Base-by-base conservation (phyloP, 2,888 invertebrate genomes). In the Nycteola revayana region DNA sequence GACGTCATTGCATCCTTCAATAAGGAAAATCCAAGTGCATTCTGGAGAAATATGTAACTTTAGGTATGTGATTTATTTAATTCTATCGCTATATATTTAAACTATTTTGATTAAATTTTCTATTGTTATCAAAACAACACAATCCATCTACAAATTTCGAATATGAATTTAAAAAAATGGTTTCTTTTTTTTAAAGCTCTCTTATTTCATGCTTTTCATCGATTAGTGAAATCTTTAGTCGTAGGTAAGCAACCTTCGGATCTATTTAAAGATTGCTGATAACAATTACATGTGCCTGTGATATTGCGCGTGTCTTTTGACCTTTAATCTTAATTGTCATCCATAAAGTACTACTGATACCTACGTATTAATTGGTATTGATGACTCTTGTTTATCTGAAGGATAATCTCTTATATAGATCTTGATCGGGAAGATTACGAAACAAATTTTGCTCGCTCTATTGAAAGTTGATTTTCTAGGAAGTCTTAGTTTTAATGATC, bases 31-130 rank as follows among this genome's bases (percentile, higher is more conserved):
- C 36, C 52, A 46, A 50, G 60, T 63, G 65, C 53, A 62, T 56
- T 57, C 54, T 45, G 50, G 52, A 54, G 65, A 64, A 80, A 45
- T 63, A 84, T 83, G 83, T 76, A 65, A 75, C 49, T 49, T 50
- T 40, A 49, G 75, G 80, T 81, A 63, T 70, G 69, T 21, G 7
- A 14, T 3, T 14, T 14, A 14, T 14, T 14, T 14, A 14, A 3
- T 14, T 14, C 3, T 14, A 14, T 5, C 14, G 3, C n/a, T n/a
- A n/a, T n/a, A n/a, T n/a, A n/a, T n/a, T n/a, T n/a, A n/a, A n/a
- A n/a, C n/a, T n/a, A n/a, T n/a, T n/a, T n/a, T n/a, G n/a, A n/a
- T n/a, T n/a, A n/a, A n/a, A n/a, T n/a, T n/a, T n/a, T n/a, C n/a
- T n/a, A n/a, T n/a, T n/a, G n/a, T n/a, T n/a, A n/a, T n/a, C n/a